Base-by-base conservation (phyloP, 2,797 vertebrate genomes). In the Chaetophractus vellerosus region DNA sequence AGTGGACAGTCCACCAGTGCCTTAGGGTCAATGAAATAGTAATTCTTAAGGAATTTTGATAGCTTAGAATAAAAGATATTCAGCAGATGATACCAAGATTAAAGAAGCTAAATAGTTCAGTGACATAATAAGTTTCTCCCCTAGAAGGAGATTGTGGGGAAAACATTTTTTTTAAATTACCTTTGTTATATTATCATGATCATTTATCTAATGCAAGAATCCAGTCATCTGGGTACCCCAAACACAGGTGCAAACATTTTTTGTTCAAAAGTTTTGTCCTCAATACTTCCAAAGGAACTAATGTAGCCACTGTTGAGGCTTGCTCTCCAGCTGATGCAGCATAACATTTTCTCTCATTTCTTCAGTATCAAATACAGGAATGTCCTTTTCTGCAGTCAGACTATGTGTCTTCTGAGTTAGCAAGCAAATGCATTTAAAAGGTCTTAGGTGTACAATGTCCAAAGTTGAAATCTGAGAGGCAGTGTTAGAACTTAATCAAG, bases 181-280 rank as follows among this genome's bases (percentile, higher is more conserved):
- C 91, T 94, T 94, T 90, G 63, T 91, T 90, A 94, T 52, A 89
- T 0, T 63, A 94, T 93, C 76, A 96, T 71, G 84, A 89, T 92
- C 4, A 83, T 93, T 96, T 78, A 55, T 94, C 93, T 96, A 93
- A 31, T 0, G 28, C 33, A 80, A 76, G 90, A 76, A 95, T 59
- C 19, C 59, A n/a, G 71, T 24, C 80, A 38, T 48, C 75, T 92
- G 59, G 59, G 96, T 84, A 95, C 95, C 93, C 96, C 90, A 97
- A 97, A 97, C 85, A 94, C 69, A 86, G 94, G 79, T 91, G 92
- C 93, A 88, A 81, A 24, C 0, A 10, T 89, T 87, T 94, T 96
- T 93, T 96, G n/a, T n/a, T n/a, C n/a, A n/a, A n/a, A 96, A 97
- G 93, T 93, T 92, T 93, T 97, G 84, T 94, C 92, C 87, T 96